Conservation (phyloP, 2,888 invertebrate genomes). For the Plebejus argus region DNA sequence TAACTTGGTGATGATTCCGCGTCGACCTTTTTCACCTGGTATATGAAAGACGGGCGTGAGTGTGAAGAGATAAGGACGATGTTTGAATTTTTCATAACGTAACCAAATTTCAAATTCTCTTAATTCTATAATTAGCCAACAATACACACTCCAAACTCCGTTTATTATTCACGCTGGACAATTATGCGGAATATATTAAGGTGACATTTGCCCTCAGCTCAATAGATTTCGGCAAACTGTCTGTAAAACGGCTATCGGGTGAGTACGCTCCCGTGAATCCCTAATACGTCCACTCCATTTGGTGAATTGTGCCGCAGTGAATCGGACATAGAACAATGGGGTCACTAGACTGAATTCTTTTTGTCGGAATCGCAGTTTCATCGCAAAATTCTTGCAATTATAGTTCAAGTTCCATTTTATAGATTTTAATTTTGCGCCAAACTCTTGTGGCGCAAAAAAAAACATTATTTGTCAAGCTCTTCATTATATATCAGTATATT, state of each 20-base stretch:
- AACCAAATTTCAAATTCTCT: no score
- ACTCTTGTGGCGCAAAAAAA: no score
- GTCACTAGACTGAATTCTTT: slow-evolving; percentile 7
- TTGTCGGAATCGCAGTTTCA: not conserved
- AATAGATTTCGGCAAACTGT: slow-evolving; percentile 24
- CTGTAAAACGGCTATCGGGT: slow-evolving; percentile 25
- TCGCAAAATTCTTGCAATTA: not conserved
- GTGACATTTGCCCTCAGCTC: slow-evolving; percentile 11
- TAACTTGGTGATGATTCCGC: no score
- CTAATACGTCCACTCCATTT: slow-evolving; percentile 21
- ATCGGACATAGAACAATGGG: slow-evolving; percentile 3
- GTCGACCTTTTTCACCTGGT: no score
- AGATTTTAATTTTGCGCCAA: not conserved
- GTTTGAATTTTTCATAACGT: no score
- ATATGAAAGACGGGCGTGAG: no score
- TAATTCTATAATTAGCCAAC: no score
- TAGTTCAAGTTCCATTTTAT: not conserved
- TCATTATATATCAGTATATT: no score
- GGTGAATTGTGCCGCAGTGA: slow-evolving; percentile 19
- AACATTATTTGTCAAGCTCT: no score
- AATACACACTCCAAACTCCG: not conserved
- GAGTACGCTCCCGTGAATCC: slow-evolving; percentile 16
- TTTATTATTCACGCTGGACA: not conserved
- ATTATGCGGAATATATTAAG: not conserved
- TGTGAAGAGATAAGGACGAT: no score